Evolutionary conservation across 1,140 invertebrate species (phyloP).

Genomic region (Zophobas atratus): DNA sequence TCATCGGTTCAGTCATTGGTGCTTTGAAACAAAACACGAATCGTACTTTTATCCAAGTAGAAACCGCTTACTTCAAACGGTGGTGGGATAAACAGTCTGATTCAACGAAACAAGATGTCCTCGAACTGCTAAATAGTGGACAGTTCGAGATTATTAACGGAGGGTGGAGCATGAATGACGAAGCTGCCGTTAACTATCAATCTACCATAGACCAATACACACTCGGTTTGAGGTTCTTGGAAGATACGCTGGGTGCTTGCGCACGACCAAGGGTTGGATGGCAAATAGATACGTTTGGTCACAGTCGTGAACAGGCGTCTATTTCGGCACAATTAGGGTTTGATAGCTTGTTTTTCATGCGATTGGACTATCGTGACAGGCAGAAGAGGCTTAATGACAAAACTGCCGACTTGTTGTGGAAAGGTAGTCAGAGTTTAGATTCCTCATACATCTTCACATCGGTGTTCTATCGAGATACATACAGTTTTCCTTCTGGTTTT

Average conservation of each 20-base stretch:
- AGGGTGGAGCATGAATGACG: constrained; percentile 86
- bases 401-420: constrained; percentile 85
- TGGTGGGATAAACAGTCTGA: constrained; percentile 79
- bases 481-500: constrained; percentile 79
- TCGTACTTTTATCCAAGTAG: constrained; percentile 64
- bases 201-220: constrained; percentile 87
- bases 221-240: constrained; percentile 72
- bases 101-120: constrained; percentile 66
- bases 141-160: constrained; percentile 83
- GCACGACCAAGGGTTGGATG: constrained; percentile 77
- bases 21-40: constrained; percentile 81
- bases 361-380: constrained; percentile 84
- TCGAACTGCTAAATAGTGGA: constrained; percentile 70
- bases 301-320: constrained; percentile 78
- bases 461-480: constrained; percentile 71
- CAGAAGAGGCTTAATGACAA: constrained; percentile 73
- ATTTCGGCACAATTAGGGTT: constrained; percentile 79
- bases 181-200: constrained; percentile 83
- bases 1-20: constrained; percentile 70
- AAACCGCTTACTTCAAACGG: constrained; percentile 69
- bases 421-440: constrained; percentile 71
- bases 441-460: constrained; percentile 41
- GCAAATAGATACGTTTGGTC: constrained; percentile 84
- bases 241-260: constrained; percentile 77
- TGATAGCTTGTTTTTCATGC: constrained; percentile 81